Percentiles rank a stretch among this genome's conserved stretches.
Evolutionary conservation across 2,113 vertebrate genomes (phyloP).

Genomic region (Mellivora capensis): DNA sequence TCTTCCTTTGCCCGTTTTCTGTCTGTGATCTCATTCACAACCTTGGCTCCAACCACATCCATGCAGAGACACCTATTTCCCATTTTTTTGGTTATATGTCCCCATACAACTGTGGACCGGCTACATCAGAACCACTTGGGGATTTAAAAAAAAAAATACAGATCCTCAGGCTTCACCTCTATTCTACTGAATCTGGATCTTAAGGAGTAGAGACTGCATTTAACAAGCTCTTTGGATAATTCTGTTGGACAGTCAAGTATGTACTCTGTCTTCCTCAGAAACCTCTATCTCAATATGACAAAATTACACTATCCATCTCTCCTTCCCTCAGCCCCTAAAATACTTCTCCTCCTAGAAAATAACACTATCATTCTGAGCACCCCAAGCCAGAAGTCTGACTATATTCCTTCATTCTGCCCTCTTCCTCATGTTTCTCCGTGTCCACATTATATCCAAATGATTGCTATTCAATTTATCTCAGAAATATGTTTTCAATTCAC

Average conservation of each 20-base stretch:
- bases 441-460: background rate
- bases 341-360: background rate
- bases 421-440: background rate
- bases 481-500: background rate
- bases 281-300: background rate
- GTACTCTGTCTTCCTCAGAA: background rate
- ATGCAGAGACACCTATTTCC: background rate
- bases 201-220: background rate
- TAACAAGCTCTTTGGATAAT: background rate
- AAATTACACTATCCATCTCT: background rate
- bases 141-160: background rate
- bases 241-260: background rate
- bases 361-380: background rate
- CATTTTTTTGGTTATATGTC: background rate
- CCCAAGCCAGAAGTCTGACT: background rate
- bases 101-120: background rate
- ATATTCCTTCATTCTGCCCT: background rate
- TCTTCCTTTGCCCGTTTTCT: background rate
- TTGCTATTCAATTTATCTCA: background rate
- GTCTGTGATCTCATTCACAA: background rate
- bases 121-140: background rate
- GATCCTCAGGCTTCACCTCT: background rate
- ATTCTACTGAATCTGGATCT: background rate
- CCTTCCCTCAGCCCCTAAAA: background rate
- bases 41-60: background rate